Conservation (phyloP, 2,888 invertebrate species). For the Clistopyga incitator region DNA sequence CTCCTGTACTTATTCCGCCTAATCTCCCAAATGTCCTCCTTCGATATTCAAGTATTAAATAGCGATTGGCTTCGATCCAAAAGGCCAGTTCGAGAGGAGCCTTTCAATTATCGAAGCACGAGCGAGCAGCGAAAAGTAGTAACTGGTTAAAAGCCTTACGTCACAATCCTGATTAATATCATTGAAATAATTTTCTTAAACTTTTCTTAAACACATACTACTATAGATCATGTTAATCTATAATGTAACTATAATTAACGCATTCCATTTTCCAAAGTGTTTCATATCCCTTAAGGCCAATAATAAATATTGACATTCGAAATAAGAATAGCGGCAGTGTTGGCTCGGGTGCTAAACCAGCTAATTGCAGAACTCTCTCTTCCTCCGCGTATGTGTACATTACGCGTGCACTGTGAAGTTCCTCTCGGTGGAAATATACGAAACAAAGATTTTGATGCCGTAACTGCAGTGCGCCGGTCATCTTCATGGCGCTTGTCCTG, state of each 20-base stretch:
- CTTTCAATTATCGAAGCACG: not conserved
- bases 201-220: too few relatives aligned
- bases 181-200: too few relatives aligned
- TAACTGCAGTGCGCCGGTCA: slow-evolving; percentile 14
- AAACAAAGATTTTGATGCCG: slow-evolving; percentile 2
- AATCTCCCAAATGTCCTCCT: not conserved
- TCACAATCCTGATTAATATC: too few relatives aligned
- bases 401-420: not conserved
- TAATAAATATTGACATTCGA: not conserved
- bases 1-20: not conserved
- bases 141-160: not conserved
- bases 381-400: slow-evolving; percentile 3
- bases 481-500: not conserved
- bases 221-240: not conserved
- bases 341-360: slow-evolving; percentile 12
- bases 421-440: slow-evolving; percentile 9
- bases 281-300: not conserved
- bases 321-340: not conserved
- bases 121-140: not conserved
- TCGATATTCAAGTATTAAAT: not conserved
- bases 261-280: not conserved
- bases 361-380: slow-evolving; percentile 16
- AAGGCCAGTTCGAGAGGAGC: not conserved
- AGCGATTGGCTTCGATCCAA: not conserved
- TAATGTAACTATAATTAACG: not conserved